Conservation (phyloP, 2,113 vertebrate genomes). For the Poicephalus gulielmi region DNA sequence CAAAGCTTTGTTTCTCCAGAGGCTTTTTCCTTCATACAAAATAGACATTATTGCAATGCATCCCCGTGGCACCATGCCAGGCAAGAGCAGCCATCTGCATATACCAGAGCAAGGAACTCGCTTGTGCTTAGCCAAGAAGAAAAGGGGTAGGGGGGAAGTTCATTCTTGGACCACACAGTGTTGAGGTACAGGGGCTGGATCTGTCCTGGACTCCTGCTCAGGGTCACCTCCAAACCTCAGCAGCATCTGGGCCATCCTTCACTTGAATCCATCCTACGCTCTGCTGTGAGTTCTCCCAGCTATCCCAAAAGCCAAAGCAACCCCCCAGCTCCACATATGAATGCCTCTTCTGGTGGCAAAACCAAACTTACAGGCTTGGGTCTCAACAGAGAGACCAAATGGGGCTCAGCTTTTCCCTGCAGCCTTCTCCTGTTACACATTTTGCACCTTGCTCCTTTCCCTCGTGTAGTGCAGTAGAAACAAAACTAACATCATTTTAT, state of each 20-base stretch:
- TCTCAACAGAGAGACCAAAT: neutral
- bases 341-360: neutral
- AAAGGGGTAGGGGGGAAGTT: neutral
- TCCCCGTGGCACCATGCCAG: constrained; percentile 32
- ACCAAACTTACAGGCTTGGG: neutral
- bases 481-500: neutral
- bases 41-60: constrained; percentile 45
- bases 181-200: neutral
- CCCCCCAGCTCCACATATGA: fast-evolving
- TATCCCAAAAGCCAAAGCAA: neutral
- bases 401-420: neutral
- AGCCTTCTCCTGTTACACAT: neutral
- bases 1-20: constrained; percentile 39
- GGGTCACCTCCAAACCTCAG: neutral
- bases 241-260: neutral
- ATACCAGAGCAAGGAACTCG: constrained; percentile 13
- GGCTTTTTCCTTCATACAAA: constrained; percentile 43
- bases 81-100: neutral
- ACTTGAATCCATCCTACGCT: fast-evolving
- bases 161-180: neutral
- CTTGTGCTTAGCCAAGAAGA: constrained; percentile 4
- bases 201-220: neutral
- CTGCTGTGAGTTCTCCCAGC: neutral
- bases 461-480: fast-evolving
- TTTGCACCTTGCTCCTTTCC: neutral